These are phyloP conservation scores for Pterophyllum scalare DNA, from an alignment of 2,113 vertebrate genomes.

Conservation along the genomic window DNA sequence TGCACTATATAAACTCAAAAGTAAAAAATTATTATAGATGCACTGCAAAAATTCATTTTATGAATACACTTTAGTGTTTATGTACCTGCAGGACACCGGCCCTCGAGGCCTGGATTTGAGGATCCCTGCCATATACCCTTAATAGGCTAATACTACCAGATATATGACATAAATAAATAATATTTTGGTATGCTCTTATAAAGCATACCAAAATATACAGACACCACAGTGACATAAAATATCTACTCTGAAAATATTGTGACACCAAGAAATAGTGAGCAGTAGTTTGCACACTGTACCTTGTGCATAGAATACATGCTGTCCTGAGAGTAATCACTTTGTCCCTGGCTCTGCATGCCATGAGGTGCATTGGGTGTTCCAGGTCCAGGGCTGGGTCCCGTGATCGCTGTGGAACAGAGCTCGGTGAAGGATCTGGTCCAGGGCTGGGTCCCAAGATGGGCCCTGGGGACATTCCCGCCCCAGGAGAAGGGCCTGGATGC, in stretches of 20 bases:
- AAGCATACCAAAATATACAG: background rate
- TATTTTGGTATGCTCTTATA: background rate
- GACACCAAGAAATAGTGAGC: background rate
- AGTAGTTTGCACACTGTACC: conserved; percentile 73
- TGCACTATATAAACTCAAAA: background rate
- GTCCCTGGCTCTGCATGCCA: conserved; percentile 86
- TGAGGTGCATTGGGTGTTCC: conserved; percentile 91
- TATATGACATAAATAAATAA: background rate
- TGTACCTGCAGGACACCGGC: too few relatives aligned
- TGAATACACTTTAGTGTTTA: background rate
- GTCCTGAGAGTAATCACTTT: conserved; percentile 91
- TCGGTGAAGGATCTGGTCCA: conserved; percentile 94
- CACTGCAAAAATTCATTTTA: background rate
- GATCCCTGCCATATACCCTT: rapidly evolving
- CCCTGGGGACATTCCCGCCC: conserved; percentile 93
- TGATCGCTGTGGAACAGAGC: conserved; percentile 98
- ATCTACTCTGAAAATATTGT: background rate
- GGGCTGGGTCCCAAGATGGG: conserved; percentile 97
- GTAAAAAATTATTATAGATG: background rate
- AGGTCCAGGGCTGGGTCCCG: conserved; percentile 96
- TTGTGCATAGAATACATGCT: conserved; percentile 93
- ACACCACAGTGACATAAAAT: background rate
- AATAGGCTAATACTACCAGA: background rate
- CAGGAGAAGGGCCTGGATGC: conserved; percentile 95
- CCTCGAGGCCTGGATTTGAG: too few relatives aligned